phyloP scores from a whole-genome alignment of 2,113 vertebrate species.

The Paratilapia polleni region DNA sequence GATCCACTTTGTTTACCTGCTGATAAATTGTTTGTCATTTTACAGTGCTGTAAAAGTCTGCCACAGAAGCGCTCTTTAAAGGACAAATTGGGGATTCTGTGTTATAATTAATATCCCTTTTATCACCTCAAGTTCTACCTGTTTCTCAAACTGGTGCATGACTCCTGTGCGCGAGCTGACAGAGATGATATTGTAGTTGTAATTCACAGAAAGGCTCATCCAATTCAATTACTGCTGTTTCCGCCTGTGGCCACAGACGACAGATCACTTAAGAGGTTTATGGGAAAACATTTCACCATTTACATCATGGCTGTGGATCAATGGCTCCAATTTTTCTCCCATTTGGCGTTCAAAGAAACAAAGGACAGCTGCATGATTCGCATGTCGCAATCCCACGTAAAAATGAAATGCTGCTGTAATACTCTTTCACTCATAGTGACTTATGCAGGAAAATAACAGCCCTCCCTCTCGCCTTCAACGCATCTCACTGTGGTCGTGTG shows the following conservation, averaged over 20 bases:
- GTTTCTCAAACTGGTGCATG: neutral
- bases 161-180: neutral
- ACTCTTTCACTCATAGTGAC: slow-evolving; percentile 21
- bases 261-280: slow-evolving; percentile 73
- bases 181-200: slow-evolving; percentile 66
- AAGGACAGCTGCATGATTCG: slow-evolving; percentile 5
- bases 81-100: slow-evolving; percentile 70
- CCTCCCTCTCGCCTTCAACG: neutral
- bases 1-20: slow-evolving; percentile 60
- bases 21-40: slow-evolving; percentile 68
- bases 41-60: slow-evolving; percentile 48
- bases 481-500: neutral
- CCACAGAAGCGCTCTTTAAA: slow-evolving; percentile 11
- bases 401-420: slow-evolving; percentile 68
- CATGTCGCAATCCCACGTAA: neutral
- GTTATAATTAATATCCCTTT: slow-evolving; percentile 69
- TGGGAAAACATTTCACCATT: slow-evolving; percentile 73
- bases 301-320: slow-evolving; percentile 63
- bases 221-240: slow-evolving; percentile 72
- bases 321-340: slow-evolving; percentile 68
- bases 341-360: slow-evolving; percentile 33
- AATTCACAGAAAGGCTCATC: slow-evolving; percentile 68
- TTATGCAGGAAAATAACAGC: slow-evolving; percentile 10
- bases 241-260: slow-evolving; percentile 41
- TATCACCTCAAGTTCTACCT: slow-evolving; percentile 45